Percentiles rank a stretch among this genome's conserved stretches.
Evolutionary conservation across 2,888 invertebrate genomes (phyloP).

Genomic region (Petrolisthes cinctipes): DNA sequence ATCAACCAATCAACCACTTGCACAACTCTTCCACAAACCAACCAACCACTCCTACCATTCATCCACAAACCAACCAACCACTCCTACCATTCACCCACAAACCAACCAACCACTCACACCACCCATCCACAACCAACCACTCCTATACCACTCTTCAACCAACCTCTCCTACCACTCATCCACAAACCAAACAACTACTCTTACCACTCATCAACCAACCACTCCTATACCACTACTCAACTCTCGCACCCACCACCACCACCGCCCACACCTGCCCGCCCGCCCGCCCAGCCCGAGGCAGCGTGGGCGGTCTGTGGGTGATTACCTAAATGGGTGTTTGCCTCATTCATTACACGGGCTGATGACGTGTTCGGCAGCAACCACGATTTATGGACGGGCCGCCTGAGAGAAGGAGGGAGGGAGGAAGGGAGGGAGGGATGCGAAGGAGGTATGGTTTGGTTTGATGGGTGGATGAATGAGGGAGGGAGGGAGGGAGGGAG

Average conservation of each 20-base stretch:
- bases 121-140: too few relatives aligned
- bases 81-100: too few relatives aligned
- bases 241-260: neutral
- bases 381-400: conserved; percentile 36
- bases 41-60: too few relatives aligned
- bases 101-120: too few relatives aligned
- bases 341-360: conserved; percentile 39
- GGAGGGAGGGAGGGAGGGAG: neutral
- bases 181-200: neutral
- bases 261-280: neutral
- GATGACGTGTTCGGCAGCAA: conserved; percentile 48
- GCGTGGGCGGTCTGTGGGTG: conserved; percentile 43
- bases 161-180: neutral
- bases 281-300: neutral
- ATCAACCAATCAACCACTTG: too few relatives aligned
- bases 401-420: neutral
- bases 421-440: neutral
- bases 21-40: too few relatives aligned
- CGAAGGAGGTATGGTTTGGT: neutral
- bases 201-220: neutral
- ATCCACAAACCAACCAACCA: too few relatives aligned
- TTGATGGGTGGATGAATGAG: too few relatives aligned
- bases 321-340: conserved; percentile 53
- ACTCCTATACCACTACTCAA: neutral
- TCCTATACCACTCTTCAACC: too few relatives aligned